These are phyloP conservation scores for Sebastes iracundus DNA, from an alignment of 2,797 vertebrate genomes.

Conservation along the genomic window DNA sequence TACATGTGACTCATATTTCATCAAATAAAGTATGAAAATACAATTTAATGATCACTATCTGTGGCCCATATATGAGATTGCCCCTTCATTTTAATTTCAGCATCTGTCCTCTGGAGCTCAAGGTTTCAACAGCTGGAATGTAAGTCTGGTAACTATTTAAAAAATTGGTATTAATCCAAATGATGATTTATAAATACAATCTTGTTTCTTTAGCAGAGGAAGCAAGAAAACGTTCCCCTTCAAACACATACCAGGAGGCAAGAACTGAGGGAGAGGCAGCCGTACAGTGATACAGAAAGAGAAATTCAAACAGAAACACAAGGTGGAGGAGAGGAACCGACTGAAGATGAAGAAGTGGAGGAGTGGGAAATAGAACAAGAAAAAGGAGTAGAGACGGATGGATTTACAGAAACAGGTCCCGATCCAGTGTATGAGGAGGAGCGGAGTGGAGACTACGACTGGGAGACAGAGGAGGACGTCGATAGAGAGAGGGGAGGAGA, in stretches of 20 bases:
- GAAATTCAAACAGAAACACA: neutral
- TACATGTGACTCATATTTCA: neutral
- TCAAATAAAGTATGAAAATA: conserved; percentile 16
- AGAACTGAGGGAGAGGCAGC: neutral
- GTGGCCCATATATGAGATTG: neutral
- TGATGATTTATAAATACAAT: neutral
- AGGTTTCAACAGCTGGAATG: conserved; percentile 70
- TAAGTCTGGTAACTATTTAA: conserved; percentile 55
- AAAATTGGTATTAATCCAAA: neutral
- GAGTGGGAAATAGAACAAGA: conserved; percentile 23
- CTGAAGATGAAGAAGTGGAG: conserved; percentile 1
- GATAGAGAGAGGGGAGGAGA: conserved; percentile 68
- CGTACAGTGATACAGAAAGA: conserved; percentile 31
- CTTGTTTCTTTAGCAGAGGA: conserved; percentile 56
- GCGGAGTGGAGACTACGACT: conserved; percentile 71
- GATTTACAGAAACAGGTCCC: conserved; percentile 8
- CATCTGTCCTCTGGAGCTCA: conserved; percentile 74
- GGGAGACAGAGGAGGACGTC: conserved; percentile 59
- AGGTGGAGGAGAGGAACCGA: conserved; percentile 16
- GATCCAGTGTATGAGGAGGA: conserved; percentile 53
- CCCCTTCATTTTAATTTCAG: conserved; percentile 62
- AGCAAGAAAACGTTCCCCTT: conserved; percentile 38
- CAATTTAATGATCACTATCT: neutral
- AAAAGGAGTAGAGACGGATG: neutral
- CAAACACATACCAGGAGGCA: neutral